Evolutionary conservation across 2,888 invertebrate genomes (phyloP).

Genomic region (Seladonia tumulorum): DNA sequence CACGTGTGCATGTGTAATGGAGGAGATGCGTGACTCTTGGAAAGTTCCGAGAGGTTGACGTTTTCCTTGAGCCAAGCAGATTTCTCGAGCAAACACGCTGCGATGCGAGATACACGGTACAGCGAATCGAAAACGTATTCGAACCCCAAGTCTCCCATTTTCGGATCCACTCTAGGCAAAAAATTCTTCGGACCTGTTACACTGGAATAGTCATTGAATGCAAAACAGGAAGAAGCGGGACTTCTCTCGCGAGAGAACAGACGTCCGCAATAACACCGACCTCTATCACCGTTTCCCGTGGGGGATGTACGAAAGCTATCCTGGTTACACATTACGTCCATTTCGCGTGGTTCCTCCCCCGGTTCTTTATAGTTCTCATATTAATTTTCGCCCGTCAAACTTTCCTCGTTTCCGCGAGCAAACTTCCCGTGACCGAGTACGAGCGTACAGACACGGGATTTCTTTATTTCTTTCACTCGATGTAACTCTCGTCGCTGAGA

Average conservation of each 20-base stretch:
- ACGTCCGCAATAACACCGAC: neutral
- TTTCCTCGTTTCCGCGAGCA: neutral
- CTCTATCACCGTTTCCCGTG: neutral
- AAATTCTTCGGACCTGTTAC: too few species aligned
- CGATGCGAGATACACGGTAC: too few species aligned
- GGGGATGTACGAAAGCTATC: too few species aligned
- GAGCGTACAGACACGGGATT: constrained; percentile 43
- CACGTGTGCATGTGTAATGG: too few species aligned
- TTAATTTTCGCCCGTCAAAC: constrained; percentile 13
- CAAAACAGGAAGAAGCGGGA: neutral
- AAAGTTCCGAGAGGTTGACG: too few species aligned
- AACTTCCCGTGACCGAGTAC: neutral
- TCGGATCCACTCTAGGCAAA: too few species aligned
- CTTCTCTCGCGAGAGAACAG: neutral
- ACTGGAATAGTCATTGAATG: neutral
- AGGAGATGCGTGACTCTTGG: too few species aligned
- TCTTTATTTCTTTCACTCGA: constrained; percentile 51
- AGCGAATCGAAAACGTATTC: too few species aligned
- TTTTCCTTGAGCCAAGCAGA: too few species aligned
- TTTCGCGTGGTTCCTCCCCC: neutral
- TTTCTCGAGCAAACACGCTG: too few species aligned
- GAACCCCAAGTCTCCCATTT: too few species aligned
- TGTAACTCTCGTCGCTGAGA: neutral
- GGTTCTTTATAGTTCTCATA: neutral
- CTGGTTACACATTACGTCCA: neutral